Evolutionary conservation across 2,113 vertebrate genomes (phyloP).

Genomic region (Neoarius graeffei): DNA sequence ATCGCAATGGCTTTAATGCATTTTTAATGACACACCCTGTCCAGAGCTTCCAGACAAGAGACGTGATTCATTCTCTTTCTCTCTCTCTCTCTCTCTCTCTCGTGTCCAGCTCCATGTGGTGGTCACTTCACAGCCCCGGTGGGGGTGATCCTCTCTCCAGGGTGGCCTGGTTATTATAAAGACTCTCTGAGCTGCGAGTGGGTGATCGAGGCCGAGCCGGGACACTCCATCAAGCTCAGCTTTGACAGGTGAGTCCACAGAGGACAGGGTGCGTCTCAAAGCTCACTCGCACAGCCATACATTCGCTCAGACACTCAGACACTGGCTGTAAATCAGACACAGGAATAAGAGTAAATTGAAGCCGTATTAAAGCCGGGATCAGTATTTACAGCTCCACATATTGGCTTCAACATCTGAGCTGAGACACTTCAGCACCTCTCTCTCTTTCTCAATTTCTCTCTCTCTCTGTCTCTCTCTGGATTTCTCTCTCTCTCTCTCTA

Average conservation of each 20-base stretch:
- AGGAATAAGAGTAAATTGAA: constrained; percentile 17
- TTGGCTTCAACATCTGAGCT: not conserved
- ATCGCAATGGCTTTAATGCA: constrained; percentile 13
- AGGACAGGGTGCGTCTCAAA: not conserved
- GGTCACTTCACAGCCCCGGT: constrained; percentile 95
- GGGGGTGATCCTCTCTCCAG: constrained; percentile 95
- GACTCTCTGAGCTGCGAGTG: constrained; percentile 98
- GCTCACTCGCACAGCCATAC: not conserved
- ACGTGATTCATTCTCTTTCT: not conserved
- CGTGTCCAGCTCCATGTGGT: constrained; percentile 87
- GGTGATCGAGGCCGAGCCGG: constrained; percentile 95
- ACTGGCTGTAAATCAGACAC: not conserved
- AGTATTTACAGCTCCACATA: constrained; percentile 32
- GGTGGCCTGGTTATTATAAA: constrained; percentile 99
- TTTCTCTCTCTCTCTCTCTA: not conserved
- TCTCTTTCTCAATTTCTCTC: not conserved
- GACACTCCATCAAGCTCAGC: constrained; percentile 97
- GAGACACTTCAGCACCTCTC: not conserved
- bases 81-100: not conserved
- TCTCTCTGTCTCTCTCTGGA: not conserved
- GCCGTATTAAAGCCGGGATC: constrained; percentile 2
- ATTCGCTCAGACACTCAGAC: not conserved
- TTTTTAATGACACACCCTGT: constrained; percentile 12
- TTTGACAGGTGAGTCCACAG: constrained; percentile 88
- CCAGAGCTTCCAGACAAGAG: not conserved